Evolutionary conservation across 2,797 vertebrate genomes (phyloP), one percentile per base, ranked within the genome.

Genomic region (Discoglossus pictus): DNA sequence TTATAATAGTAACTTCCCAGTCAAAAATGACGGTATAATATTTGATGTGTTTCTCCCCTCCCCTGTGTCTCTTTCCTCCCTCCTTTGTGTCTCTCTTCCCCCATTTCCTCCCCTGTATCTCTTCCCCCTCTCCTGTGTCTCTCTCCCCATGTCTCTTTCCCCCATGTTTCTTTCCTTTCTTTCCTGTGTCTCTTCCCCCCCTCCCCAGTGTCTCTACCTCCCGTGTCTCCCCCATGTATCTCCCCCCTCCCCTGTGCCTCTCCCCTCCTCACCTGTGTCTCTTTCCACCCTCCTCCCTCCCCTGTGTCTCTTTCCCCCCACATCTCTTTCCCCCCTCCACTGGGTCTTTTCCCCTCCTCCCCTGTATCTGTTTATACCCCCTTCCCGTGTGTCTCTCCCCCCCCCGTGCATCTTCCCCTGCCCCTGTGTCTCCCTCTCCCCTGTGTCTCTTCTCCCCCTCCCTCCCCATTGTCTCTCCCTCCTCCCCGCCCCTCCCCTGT

Each of bases 191-290:
- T 2, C 10, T 7, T 7, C 56, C n/a, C 25, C 3, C 2, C 23
- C 24, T 2, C 0, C 7, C 42, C 23, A 9, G 1, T 12, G 16
- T 39, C 2, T 7, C 13, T 11, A 9, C 25, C n/a, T 15, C 13
- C 8, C 5, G 6, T 27, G 4, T 21, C 13, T 21, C 1, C 27
- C 34, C 39, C 31, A 3, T 4, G 8, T 17, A 4, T 1, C 10
- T 2, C 23, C 18, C 5, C 16, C 36, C 74, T 80, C 75, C 76
- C 70, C 71, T n/a, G n/a, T n/a, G n/a, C n/a, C n/a, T n/a, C 27
- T 35, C 15, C 2, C 36, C 2, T n/a, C 10, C 51, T 1, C 16
- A n/a, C 6, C 4, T 4, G 4, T n/a, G 0, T 16, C 7, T 6
- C 21, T 4, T 12, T 4, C 20, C 12, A 0, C 8, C 8, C 12